Percentiles rank a stretch among this genome's conserved stretches.
phyloP scores from a whole-genome alignment of 2,888 invertebrate genomes.

The Cabera pusaria region DNA sequence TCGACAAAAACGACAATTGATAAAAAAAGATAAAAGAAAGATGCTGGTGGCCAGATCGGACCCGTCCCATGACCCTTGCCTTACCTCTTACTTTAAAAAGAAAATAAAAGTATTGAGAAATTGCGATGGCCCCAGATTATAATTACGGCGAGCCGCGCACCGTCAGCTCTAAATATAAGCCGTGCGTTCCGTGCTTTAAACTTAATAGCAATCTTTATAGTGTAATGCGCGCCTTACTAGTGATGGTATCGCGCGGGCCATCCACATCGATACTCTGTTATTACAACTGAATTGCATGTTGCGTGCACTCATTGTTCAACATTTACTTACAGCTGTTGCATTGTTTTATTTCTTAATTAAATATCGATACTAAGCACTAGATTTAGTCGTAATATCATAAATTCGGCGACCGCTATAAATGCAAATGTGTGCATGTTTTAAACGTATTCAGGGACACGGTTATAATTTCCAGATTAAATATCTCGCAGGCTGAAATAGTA shows the following conservation, averaged over 20 bases:
- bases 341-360: constrained; percentile 28
- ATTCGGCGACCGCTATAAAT: too few relatives aligned
- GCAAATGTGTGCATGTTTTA: too few relatives aligned
- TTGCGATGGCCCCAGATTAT: constrained; percentile 70
- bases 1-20: constrained; percentile 60
- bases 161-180: constrained; percentile 71
- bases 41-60: constrained; percentile 31
- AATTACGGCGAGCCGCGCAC: constrained; percentile 68
- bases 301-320: constrained; percentile 38
- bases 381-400: too few relatives aligned
- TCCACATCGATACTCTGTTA: constrained; percentile 65
- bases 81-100: constrained; percentile 54
- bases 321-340: constrained; percentile 27
- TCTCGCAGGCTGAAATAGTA: constrained; percentile 5
- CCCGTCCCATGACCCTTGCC: constrained; percentile 57
- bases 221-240: constrained; percentile 64
- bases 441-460: too few relatives aligned
- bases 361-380: constrained; percentile 17
- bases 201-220: constrained; percentile 81
- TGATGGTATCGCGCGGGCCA: constrained; percentile 61
- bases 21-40: constrained; percentile 47
- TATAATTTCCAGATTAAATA: too few relatives aligned
- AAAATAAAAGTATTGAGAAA: constrained; percentile 51
- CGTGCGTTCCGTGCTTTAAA: constrained; percentile 62
- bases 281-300: constrained; percentile 50